A percentile compares a stretch with the other conserved stretches of the same genome.
Evolutionary conservation across 2,113 vertebrate genomes (phyloP).

Genomic region (Corythoichthys haematopterus): DNA sequence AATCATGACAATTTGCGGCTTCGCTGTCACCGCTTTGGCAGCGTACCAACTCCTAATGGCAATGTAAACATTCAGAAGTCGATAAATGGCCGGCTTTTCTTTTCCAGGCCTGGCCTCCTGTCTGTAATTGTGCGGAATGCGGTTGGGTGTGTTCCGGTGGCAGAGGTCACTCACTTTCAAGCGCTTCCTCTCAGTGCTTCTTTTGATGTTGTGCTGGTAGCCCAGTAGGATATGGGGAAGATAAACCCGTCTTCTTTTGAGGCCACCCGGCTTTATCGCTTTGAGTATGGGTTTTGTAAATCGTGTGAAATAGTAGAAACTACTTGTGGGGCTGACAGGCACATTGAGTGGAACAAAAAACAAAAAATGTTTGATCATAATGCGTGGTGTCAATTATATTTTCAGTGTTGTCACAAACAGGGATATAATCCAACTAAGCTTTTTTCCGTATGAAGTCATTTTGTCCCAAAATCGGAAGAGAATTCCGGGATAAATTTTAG

Average conservation of each 20-base stretch:
- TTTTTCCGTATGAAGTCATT: background rate
- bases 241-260: background rate
- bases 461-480: background rate
- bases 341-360: background rate
- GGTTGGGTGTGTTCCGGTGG: slow-evolving; percentile 50
- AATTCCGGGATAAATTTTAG: no score
- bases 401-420: background rate
- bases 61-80: slow-evolving; percentile 35
- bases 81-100: slow-evolving; percentile 45
- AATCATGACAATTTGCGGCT: slow-evolving; percentile 1
- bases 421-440: background rate
- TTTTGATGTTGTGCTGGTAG: slow-evolving; percentile 25
- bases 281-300: background rate
- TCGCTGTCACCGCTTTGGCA: slow-evolving; percentile 21
- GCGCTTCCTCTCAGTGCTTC: slow-evolving; percentile 43
- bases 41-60: slow-evolving; percentile 30
- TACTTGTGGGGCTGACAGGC: background rate
- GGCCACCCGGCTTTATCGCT: background rate
- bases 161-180: slow-evolving; percentile 64
- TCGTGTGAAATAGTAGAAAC: background rate
- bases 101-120: slow-evolving; percentile 32
- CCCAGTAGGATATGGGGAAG: background rate
- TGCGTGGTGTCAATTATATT: background rate
- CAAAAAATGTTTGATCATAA: background rate
- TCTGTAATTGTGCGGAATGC: slow-evolving; percentile 66